phyloP scores from a whole-genome alignment of 2,113 vertebrate species.

The Clarias magur region DNA sequence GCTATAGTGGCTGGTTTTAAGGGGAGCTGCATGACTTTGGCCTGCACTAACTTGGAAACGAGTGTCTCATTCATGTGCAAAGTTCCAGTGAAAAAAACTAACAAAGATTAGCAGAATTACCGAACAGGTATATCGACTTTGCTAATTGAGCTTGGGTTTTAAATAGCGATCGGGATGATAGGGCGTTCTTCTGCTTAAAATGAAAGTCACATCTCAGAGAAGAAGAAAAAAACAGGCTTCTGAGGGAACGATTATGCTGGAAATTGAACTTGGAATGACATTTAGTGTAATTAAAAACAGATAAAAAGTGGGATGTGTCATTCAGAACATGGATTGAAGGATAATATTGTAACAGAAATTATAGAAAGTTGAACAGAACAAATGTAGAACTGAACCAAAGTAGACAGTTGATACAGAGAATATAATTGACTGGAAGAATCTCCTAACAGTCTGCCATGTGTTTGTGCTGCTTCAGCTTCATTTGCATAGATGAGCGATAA shows the following conservation, averaged over 20 bases:
- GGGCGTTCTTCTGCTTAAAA: background rate
- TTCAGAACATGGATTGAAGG: too few species aligned
- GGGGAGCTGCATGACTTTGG: background rate
- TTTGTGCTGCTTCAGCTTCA: background rate
- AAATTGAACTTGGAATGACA: background rate
- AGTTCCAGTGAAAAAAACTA: background rate
- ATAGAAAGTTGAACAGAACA: too few species aligned
- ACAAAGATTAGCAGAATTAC: background rate
- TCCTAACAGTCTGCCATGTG: background rate
- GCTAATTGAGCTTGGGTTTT: background rate
- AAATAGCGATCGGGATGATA: background rate
- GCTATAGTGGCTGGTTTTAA: background rate
- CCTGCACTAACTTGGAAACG: background rate
- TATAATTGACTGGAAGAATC: background rate
- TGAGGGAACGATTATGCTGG: too few species aligned
- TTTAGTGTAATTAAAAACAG: too few species aligned
- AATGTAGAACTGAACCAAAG: too few species aligned
- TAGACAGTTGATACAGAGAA: background rate
- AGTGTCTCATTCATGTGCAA: background rate
- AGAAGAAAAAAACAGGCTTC: too few species aligned
- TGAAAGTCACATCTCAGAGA: background rate
- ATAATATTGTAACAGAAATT: too few species aligned
- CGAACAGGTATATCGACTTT: background rate
- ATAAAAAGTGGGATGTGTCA: too few species aligned
- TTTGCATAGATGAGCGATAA: background rate